Conservation (phyloP, 2,888 invertebrate genomes). For the Eristalis intricaria region DNA sequence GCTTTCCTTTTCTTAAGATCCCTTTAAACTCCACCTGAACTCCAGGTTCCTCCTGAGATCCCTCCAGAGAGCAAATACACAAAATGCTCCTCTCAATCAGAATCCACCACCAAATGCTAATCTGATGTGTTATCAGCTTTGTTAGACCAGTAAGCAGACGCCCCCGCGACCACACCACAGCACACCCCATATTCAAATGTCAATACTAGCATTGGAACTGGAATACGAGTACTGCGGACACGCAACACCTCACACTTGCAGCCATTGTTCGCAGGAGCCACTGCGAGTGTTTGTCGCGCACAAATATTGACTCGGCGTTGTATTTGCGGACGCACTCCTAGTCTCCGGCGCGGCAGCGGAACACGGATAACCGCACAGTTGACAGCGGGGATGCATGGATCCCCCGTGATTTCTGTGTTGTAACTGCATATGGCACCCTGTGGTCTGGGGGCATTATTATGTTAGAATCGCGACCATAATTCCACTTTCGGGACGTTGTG, state of each 20-base stretch:
- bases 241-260: neutral
- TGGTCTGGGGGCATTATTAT: constrained; percentile 58
- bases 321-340: constrained; percentile 29
- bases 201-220: neutral
- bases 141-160: neutral
- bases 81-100: no score
- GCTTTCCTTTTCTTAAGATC: no score
- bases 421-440: constrained; percentile 48
- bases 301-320: constrained; percentile 39
- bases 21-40: no score
- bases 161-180: neutral
- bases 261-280: neutral
- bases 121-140: no score
- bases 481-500: constrained; percentile 34
- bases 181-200: neutral
- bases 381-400: constrained; percentile 52
- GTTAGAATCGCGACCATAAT: constrained; percentile 54
- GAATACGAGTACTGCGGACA: neutral
- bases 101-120: no score
- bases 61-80: no score
- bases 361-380: constrained; percentile 46
- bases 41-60: no score
- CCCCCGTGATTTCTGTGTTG: constrained; percentile 39
- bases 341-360: neutral
- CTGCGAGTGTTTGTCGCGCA: constrained; percentile 7